Evolutionary conservation across 2,113 vertebrate genomes (phyloP).

Genomic region (Pseudopipra pipra): DNA sequence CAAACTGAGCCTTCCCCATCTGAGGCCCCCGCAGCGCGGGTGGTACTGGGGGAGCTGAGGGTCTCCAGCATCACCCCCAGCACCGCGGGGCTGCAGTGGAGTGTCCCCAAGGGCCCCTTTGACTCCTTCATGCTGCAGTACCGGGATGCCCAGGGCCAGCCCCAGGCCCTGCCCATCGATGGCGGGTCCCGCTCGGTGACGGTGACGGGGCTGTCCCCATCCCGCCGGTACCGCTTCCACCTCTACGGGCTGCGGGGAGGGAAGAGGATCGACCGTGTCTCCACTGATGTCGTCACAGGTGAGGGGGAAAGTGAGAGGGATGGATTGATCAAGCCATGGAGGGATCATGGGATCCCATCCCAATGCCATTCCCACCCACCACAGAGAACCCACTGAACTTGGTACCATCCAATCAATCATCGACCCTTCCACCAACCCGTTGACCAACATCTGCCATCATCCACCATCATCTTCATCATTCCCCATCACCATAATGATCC

Average conservation of each 20-base stretch:
- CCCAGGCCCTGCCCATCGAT: not conserved
- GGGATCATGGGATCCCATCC: too few relatives aligned
- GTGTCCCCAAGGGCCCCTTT: constrained; percentile 2
- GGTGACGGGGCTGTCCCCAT: rapidly evolving
- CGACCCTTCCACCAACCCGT: too few relatives aligned
- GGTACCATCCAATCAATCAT: not conserved
- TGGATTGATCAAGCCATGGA: too few relatives aligned
- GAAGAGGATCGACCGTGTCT: not conserved
- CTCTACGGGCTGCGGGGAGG: not conserved
- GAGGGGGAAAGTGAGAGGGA: not conserved
- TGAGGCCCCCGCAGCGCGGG: rapidly evolving
- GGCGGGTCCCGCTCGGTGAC: rapidly evolving
- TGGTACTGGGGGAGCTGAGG: not conserved
- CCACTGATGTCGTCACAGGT: not conserved
- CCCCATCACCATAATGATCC: not conserved
- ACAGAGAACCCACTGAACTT: too few relatives aligned
- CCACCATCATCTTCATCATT: not conserved
- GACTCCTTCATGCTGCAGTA: constrained; percentile 61
- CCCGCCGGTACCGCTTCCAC: not conserved
- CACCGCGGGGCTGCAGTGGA: constrained; percentile 17
- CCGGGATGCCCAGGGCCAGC: not conserved
- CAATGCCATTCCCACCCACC: too few relatives aligned
- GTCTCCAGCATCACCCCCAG: not conserved
- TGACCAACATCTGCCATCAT: too few relatives aligned
- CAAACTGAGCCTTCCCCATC: too few relatives aligned